Evolutionary conservation across 2,888 invertebrate genomes (phyloP), one percentile per base, ranked within the genome.

Genomic region (Oxystoma pomonae): DNA sequence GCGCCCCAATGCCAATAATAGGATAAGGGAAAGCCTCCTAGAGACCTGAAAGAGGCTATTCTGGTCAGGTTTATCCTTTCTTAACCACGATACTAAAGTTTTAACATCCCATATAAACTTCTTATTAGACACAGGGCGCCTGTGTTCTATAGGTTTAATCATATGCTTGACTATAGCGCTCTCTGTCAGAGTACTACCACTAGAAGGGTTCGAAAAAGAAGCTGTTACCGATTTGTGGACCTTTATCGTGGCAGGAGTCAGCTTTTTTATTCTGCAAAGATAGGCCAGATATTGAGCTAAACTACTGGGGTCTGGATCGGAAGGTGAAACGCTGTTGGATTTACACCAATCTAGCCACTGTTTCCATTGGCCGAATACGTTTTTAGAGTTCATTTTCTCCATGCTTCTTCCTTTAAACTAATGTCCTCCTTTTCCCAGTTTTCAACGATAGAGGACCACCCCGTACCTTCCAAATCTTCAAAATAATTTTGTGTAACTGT

Each of bases 41-140:
- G 64, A 65, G 12, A 53, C 58, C 52, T 66, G 62, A 50, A 66
- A 66, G 12, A 63, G n/a, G n/a, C n/a, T n/a, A n/a, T n/a, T n/a
- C n/a, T n/a, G n/a, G n/a, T n/a, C n/a, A n/a, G n/a, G n/a, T n/a
- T n/a, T n/a, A n/a, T n/a, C n/a, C n/a, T n/a, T 35, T n/a, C 60
- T 57, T 19, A 65, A 55, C 65, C 65, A 67, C 1, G 17, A 5
- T 1, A 65, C 55, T 1, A n/a, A n/a, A n/a, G n/a, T 62, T 51
- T 9, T 56, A 12, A 16, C 35, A 66, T 21, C n/a, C n/a, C n/a
- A n/a, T n/a, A n/a, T n/a, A n/a, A n/a, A n/a, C n/a, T 57, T 61
- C 49, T 35, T 61, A 12, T 12, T 17, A 0, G 52, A 12, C 18
- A 57, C 20, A 7, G 65, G 61, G 1, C 53, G 58, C 5, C 3